Evolutionary conservation across 2,888 invertebrate genomes (phyloP).

Genomic region (Ichneumon xanthorius): DNA sequence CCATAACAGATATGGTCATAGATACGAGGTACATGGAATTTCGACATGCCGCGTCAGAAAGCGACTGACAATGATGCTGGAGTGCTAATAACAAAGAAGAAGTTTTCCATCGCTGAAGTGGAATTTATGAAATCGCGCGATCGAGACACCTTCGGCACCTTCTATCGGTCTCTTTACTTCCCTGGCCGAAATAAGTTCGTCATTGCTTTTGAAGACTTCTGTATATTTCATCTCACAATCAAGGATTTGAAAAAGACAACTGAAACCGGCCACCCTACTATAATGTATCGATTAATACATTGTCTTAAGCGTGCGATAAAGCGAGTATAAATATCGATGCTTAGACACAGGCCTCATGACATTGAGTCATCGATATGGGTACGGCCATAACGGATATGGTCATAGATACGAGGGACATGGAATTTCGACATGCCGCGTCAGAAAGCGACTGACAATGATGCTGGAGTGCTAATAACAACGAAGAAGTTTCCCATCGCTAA

Average conservation of each 20-base stretch:
- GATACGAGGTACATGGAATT: slow-evolving; percentile 28
- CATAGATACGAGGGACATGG: slow-evolving; percentile 22
- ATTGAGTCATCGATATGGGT: not conserved
- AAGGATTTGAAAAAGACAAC: no score
- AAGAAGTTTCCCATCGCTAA: not conserved
- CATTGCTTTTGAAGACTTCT: not conserved
- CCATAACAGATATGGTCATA: not conserved
- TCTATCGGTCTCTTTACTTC: not conserved
- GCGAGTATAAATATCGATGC: slow-evolving; percentile 30
- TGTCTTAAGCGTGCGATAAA: slow-evolving; percentile 43
- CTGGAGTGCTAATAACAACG: slow-evolving; percentile 64
- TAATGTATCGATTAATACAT: slow-evolving; percentile 33
- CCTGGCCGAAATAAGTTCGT: not conserved
- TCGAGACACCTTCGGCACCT: no score
- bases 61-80: slow-evolving; percentile 66
- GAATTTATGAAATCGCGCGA: no score
- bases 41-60: slow-evolving; percentile 54
- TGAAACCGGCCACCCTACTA: no score
- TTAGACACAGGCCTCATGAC: no score
- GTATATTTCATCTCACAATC: no score
- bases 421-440: slow-evolving; percentile 53
- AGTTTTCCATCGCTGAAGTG: no score
- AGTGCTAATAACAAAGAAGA: slow-evolving; percentile 60
- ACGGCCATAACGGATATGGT: not conserved
- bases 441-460: slow-evolving; percentile 63